A percentile compares a stretch with the other conserved stretches of the same genome.
Evolutionary conservation across 2,113 vertebrate genomes (phyloP).

Genomic region (Coracopsis vasa): DNA sequence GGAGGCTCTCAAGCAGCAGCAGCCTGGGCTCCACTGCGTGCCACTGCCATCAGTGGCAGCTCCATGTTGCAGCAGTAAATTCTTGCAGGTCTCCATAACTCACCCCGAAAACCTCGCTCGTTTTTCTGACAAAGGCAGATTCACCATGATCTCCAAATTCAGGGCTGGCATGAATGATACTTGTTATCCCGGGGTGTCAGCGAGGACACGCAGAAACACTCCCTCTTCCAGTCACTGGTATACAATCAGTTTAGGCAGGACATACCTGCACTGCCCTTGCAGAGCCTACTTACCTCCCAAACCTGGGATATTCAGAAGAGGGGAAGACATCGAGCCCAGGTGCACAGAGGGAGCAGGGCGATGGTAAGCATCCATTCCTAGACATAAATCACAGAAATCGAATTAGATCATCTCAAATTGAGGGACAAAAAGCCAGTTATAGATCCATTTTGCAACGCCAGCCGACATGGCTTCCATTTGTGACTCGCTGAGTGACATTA

Average conservation of each 20-base stretch:
- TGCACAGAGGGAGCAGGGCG: background rate
- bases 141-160: conserved; percentile 10
- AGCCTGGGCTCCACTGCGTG: background rate
- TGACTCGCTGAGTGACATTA: conserved; percentile 69
- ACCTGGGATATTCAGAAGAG: background rate
- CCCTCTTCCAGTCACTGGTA: background rate
- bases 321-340: background rate
- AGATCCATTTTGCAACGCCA: conserved; percentile 72
- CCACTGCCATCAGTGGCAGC: background rate
- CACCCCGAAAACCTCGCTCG: background rate
- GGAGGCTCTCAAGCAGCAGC: background rate
- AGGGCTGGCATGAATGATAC: background rate
- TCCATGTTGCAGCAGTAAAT: background rate
- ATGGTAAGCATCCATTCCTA: conserved; percentile 27
- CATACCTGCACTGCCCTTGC: background rate
- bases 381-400: conserved; percentile 72
- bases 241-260: background rate
- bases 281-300: conserved; percentile 19
- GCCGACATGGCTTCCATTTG: conserved; percentile 71
- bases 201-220: background rate
- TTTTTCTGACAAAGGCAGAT: conserved; percentile 51
- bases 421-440: conserved; percentile 77
- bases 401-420: conserved; percentile 78
- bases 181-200: background rate
- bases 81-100: background rate